Evolutionary conservation across 1,140 invertebrate genomes (phyloP).

Genomic region (Rhagoletis pomonella): DNA sequence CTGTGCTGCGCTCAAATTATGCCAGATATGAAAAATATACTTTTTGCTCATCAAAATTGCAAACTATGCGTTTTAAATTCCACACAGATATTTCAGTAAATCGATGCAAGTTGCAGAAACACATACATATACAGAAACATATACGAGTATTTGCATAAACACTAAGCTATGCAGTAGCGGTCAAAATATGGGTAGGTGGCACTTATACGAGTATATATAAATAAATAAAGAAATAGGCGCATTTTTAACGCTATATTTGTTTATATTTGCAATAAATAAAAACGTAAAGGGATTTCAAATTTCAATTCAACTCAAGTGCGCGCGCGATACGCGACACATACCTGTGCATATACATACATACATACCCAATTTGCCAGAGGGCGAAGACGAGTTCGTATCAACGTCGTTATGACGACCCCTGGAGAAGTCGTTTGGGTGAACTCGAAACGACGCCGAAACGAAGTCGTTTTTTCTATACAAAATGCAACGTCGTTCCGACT

Average conservation of each 20-base stretch:
- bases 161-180: not conserved
- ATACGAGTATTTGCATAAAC: slow-evolving; percentile 4
- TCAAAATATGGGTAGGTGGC: slow-evolving; percentile 25
- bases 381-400: no score
- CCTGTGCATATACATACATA: no score
- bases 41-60: not conserved
- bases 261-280: slow-evolving; percentile 29
- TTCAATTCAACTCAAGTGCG: slow-evolving; percentile 42
- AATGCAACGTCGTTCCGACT: no score
- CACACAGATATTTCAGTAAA: not conserved
- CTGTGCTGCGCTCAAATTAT: not conserved
- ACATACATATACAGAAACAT: not conserved
- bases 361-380: no score
- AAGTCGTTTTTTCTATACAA: no score
- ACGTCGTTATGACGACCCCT: no score
- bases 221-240: not conserved
- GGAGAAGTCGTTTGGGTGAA: no score
- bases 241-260: not conserved
- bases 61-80: slow-evolving; percentile 15
- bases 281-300: slow-evolving; percentile 30
- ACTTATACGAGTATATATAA: no score
- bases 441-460: no score
- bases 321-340: not conserved
- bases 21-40: not conserved
- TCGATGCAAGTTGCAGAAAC: slow-evolving; percentile 2